Evolutionary conservation across 2,797 vertebrate species (phyloP).

Genomic region (Poecilia gillii): DNA sequence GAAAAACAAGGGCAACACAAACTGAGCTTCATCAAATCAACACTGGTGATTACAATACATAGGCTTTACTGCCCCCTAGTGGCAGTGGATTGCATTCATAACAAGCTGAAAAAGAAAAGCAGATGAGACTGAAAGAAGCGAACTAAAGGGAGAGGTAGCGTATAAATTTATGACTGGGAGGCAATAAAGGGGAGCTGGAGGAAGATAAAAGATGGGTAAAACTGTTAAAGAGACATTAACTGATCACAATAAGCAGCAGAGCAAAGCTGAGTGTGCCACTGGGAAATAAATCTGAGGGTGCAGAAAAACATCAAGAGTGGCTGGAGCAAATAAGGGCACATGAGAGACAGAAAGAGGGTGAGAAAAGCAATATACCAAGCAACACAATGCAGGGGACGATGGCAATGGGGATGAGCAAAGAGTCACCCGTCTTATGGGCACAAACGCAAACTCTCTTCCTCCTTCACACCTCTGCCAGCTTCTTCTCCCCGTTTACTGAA

Average conservation of each 20-base stretch:
- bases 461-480: conserved; percentile 1
- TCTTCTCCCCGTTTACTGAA: conserved; percentile 38
- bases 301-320: conserved; percentile 16
- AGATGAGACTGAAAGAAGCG: conserved; percentile 34
- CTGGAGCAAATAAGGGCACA: conserved; percentile 51
- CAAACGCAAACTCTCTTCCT: not conserved
- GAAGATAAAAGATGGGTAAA: conserved; percentile 60
- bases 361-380: conserved; percentile 43
- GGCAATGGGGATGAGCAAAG: conserved; percentile 55
- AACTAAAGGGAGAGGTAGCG: conserved; percentile 34
- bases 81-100: conserved; percentile 51
- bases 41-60: conserved; percentile 26
- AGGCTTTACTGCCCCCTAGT: conserved; percentile 69
- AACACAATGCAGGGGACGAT: conserved; percentile 32
- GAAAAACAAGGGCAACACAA: not conserved
- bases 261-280: conserved; percentile 30
- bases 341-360: conserved; percentile 30
- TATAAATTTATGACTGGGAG: conserved; percentile 39
- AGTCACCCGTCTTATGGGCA: conserved; percentile 40
- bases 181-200: conserved; percentile 22
- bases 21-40: conserved; percentile 20
- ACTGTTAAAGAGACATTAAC: conserved; percentile 66
- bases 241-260: conserved; percentile 40
- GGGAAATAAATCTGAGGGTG: conserved; percentile 60
- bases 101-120: conserved; percentile 8